Percentiles rank a stretch among this genome's conserved stretches.
These are phyloP conservation scores for Ophthalmolycus amberensis DNA, from an alignment of 2,113 vertebrate genomes.

Conservation along the genomic window DNA sequence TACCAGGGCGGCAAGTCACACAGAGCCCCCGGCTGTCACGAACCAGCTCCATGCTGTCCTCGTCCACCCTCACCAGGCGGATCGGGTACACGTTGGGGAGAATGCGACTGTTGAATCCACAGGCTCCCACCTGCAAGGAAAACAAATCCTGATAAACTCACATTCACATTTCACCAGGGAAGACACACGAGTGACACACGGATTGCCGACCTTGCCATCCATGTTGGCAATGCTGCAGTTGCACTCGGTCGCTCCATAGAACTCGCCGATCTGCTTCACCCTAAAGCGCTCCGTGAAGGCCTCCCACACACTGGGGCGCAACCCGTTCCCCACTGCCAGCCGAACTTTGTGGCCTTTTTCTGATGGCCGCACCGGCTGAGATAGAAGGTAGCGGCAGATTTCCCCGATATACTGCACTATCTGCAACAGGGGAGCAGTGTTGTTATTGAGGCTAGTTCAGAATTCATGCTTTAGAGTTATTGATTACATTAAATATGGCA, in stretches of 20 bases:
- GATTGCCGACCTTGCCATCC: slow-evolving; percentile 88
- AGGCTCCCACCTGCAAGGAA: slow-evolving; percentile 86
- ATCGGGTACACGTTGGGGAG: slow-evolving; percentile 91
- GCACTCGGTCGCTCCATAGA: slow-evolving; percentile 95
- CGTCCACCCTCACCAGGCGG: slow-evolving; percentile 89
- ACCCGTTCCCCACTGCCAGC: slow-evolving; percentile 91
- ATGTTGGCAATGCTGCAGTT: slow-evolving; percentile 96
- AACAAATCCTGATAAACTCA: neutral
- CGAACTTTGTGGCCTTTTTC: slow-evolving; percentile 88
- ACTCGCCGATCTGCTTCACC: slow-evolving; percentile 90
- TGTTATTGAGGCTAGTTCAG: neutral
- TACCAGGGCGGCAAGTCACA: slow-evolving; percentile 88
- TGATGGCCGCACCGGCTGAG: slow-evolving; percentile 85
- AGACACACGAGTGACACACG: neutral
- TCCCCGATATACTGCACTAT: slow-evolving; percentile 96
- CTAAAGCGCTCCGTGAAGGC: slow-evolving; percentile 89
- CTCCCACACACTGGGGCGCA: slow-evolving; percentile 92
- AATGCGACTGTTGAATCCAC: slow-evolving; percentile 93
- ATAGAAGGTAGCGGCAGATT: slow-evolving; percentile 93
- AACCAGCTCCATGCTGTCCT: slow-evolving; percentile 90
- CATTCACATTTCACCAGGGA: slow-evolving; percentile 6
- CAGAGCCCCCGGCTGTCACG: slow-evolving; percentile 88
- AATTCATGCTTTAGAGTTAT: slow-evolving; percentile 5
- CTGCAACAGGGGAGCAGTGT: slow-evolving; percentile 66
- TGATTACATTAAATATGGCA: slow-evolving; percentile 12